A percentile compares a stretch with the other conserved stretches of the same genome.
Evolutionary conservation across 2,113 vertebrate genomes (phyloP).

Genomic region (Vireo altiloquus): DNA sequence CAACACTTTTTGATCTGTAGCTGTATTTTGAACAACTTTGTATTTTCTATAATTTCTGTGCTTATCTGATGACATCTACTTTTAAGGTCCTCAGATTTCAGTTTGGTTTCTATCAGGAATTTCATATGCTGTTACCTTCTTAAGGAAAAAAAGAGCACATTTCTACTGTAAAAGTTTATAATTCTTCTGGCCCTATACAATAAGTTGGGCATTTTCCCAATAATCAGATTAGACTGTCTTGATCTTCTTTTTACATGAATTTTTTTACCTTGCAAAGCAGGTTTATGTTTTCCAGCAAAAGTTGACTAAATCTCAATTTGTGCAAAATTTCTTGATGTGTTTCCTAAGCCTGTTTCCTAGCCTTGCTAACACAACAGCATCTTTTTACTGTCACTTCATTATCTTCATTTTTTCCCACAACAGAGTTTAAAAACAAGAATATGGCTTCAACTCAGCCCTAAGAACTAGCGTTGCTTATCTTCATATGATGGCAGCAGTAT

Average conservation of each 20-base stretch:
- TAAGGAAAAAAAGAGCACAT: background rate
- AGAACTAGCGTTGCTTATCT: background rate
- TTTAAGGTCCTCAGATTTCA: background rate
- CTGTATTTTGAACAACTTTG: background rate
- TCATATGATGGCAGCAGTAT: background rate
- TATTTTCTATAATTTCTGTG: background rate
- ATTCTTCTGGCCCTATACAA: background rate
- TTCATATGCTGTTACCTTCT: background rate
- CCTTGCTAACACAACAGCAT: background rate
- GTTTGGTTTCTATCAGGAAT: background rate
- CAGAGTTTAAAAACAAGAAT: background rate
- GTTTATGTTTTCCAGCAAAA: background rate
- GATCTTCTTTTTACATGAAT: background rate
- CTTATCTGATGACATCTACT: background rate
- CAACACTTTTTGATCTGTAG: background rate
- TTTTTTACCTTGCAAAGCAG: background rate
- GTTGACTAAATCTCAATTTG: background rate
- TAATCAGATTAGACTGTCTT: background rate
- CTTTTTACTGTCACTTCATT: background rate
- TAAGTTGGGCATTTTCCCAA: background rate
- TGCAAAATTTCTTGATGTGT: background rate
- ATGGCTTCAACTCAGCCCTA: background rate
- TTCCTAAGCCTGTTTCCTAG: background rate
- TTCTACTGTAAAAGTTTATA: background rate
- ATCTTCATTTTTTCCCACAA: background rate